phyloP scores from a whole-genome alignment of 2,113 vertebrate species.

The Sus scrofa region T2T-Sscrofa CM000813.6:918501-919000 shows the following conservation, averaged over 20 bases:
- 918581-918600: too few relatives aligned
- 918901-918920: not conserved
- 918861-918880: accelerated
- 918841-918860: not conserved
- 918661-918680: not conserved
- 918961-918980: accelerated
- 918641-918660: accelerated
- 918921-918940: accelerated
- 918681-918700: not conserved
- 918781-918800: accelerated
- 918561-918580: not conserved
- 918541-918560: too few relatives aligned
- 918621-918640: not conserved
- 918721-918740: not conserved
- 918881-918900: not conserved
- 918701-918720: not conserved
- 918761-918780: not conserved
- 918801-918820: accelerated
- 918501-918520: not conserved
- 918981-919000: not conserved
- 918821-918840: accelerated
- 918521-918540: not conserved
- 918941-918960: accelerated
- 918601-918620: not conserved
- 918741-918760: accelerated